Conservation (phyloP, 2,888 invertebrate genomes). For the Sthenelais limicola region DNA sequence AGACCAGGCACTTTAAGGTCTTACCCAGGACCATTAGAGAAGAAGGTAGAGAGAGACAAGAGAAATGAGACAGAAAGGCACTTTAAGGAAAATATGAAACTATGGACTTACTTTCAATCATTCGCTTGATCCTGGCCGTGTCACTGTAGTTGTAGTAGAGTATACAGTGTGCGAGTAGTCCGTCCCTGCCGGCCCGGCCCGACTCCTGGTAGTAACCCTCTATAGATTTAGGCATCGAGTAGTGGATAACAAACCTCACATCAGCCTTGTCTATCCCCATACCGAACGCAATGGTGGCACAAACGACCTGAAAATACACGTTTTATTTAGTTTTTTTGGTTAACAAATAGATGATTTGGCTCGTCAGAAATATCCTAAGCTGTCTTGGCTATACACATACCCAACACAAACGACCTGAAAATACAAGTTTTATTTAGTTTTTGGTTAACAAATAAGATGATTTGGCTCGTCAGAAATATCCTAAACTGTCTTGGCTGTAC, state of each 20-base stretch:
- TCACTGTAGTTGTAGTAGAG: constrained; percentile 92
- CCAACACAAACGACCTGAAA: constrained; percentile 73
- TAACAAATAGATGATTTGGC: neutral
- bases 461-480: neutral
- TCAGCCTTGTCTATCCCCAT: constrained; percentile 74
- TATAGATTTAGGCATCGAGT: constrained; percentile 92
- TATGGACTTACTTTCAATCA: constrained; percentile 69
- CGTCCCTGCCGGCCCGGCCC: constrained; percentile 96
- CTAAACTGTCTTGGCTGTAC: constrained; percentile 73
- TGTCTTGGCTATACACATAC: constrained; percentile 73
- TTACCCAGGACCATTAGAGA: no score
- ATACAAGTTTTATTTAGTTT: neutral
- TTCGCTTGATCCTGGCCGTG: constrained; percentile 68
- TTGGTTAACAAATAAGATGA: neutral
- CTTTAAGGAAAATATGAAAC: no score
- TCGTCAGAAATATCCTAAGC: no score
- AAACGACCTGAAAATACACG: constrained; percentile 66
- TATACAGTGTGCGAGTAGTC: constrained; percentile 85
- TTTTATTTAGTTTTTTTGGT: no score
- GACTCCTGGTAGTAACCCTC: constrained; percentile 99
- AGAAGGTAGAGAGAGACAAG: no score
- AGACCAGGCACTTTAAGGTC: no score
- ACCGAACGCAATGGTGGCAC: constrained; percentile 73
- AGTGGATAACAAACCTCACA: constrained; percentile 87
- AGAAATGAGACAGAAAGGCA: no score